Base-by-base conservation (phyloP, 2,113 vertebrate species). In the Ctenomys sociabilis region DNA sequence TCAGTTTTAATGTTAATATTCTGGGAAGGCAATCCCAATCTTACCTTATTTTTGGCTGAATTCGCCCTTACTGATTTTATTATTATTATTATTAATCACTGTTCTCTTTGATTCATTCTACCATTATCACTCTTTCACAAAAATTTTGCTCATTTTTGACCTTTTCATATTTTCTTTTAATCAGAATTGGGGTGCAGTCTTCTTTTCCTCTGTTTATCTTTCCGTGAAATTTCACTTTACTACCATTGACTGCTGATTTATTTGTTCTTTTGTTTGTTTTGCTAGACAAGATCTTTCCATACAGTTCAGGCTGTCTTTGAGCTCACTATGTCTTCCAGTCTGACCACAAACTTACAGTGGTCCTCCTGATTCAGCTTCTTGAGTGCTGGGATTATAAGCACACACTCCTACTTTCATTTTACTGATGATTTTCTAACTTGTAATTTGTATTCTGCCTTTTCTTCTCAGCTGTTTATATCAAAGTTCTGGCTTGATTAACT, bases 101-200 rank as follows among this genome's bases (percentile, higher is more conserved):
- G 3, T 61, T 21, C 19, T 59, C 3, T 84, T 87, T n/a, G 19
- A 66, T 16, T 95, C 45, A 88, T 8, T 68, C 11, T 83, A 13
- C 80, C 32, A 45, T 82, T 88, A 68, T 24, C 9, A 84, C 82
- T 70, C 19, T 80, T 92, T 90, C 64, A 45, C 26, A 75, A 63
- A 80, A 85, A 28, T 84, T 75, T 24, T 72, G 11, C 16, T 9
- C 81, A 5, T 0, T 6, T 75, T 24, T 90, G 10, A 7, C 37
- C 61, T 95, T 86, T 86, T 7, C 54, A 72, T 86, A 77, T 64
- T 90, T 49, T 94, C 63, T 89, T 89, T 89, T 85, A 82, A 95
- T 72, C 11, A 75, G 9, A 96, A 92, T 72, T 95, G 9, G 30
- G 45, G 93, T 93, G 24, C 57, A 17, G 5, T 57, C 52, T 19